Evolutionary conservation across 2,113 vertebrate species (phyloP), one percentile per base, ranked within the genome.

Genomic region (Entosphenus tridentatus): DNA sequence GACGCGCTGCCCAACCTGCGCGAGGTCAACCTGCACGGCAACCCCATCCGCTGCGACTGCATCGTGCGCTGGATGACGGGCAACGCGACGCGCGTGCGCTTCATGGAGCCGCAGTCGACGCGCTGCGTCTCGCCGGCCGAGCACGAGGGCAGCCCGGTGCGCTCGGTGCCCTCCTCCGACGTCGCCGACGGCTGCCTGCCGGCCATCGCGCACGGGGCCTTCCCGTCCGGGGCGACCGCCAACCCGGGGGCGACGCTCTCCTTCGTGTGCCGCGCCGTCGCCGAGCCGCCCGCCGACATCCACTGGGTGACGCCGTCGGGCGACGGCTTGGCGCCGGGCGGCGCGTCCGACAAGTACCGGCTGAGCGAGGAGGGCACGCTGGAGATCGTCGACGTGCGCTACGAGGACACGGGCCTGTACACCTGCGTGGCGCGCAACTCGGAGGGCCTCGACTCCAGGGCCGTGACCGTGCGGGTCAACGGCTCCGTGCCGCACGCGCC

Each of bases 131-230:
- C 95, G 72, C 93, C 93, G 17, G 90, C 92, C 0, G 93, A 98
- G 79, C 87, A 88, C 21, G 86, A 96, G 76, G 93, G 93, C 57
- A 91, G 90, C 73, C 89, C 89, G 12, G 88, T 98, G 70, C 81
- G 90, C 62, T 87, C 95, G 75, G 83, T 98, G 72, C 93, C 95
- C 73, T 93, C 95, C 75, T 80, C 90, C 76, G 93, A 98, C 81
- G 96, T 98, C 89, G 93, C 87, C 82, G 93, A 96, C 79, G 91
- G 89, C 17, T 98, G 93, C 73, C 84, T 98, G 72, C 93, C 93
- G 10, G 80, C 96, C 69, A 97, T 98, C 74, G 91, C 89, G 55
- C 87, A 89, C 0, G 87, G 93, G 80, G 93, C 89, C 73, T 87
- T 98, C 74, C 92, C 93, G 6, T 79, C 81, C 57, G 79, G 77